Percentiles rank a stretch among this genome's conserved stretches.
phyloP scores from a whole-genome alignment of 2,113 vertebrate genomes.

The Chaetura pelagica region DNA sequence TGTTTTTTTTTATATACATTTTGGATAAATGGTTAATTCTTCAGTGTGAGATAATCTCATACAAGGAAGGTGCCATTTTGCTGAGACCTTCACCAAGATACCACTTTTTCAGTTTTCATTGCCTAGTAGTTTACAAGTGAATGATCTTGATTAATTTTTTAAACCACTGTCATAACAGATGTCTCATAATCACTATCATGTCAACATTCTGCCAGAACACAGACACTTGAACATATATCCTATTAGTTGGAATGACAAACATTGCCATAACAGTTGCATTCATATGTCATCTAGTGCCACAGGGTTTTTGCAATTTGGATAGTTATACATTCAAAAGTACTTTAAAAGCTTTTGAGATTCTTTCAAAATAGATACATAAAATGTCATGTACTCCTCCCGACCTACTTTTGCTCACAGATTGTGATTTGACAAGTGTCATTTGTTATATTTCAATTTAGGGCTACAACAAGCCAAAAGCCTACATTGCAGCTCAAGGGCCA shows the following conservation, averaged over 20 bases:
- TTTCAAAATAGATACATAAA: slow-evolving; percentile 17
- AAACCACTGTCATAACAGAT: neutral
- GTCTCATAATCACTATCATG: neutral
- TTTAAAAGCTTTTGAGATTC: neutral
- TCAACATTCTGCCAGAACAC: neutral
- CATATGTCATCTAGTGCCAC: neutral
- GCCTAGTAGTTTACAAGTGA: neutral
- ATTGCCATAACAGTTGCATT: neutral
- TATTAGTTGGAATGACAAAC: neutral
- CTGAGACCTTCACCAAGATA: neutral
- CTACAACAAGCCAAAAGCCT: slow-evolving; percentile 90
- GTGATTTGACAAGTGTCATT: slow-evolving; percentile 8
- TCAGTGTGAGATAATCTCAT: neutral
- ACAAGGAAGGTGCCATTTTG: neutral
- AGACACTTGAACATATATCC: neutral
- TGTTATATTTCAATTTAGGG: slow-evolving; percentile 80
- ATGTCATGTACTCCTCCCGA: neutral
- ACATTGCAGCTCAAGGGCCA: slow-evolving; percentile 97
- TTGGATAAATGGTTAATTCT: slow-evolving; percentile 3
- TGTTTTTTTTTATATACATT: neutral
- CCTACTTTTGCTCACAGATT: neutral
- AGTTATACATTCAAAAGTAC: neutral
- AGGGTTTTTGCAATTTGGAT: neutral
- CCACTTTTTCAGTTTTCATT: neutral
- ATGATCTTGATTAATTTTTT: neutral